Percentiles rank a stretch among this genome's conserved stretches.
Conservation (phyloP, 2,888 invertebrate genomes). For the Xestia xanthographa region DNA sequence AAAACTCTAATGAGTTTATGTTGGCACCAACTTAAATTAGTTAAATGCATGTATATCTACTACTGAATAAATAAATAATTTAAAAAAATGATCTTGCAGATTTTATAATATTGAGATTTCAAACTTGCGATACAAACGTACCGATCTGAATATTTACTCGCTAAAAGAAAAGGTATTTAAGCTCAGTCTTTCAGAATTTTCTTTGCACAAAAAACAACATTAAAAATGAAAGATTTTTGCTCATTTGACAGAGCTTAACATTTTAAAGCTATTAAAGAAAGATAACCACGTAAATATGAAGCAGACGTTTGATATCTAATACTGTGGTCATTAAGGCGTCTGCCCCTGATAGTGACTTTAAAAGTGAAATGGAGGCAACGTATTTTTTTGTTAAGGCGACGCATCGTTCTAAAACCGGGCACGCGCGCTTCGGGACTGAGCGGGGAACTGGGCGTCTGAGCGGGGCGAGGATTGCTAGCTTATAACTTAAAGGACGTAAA, state of each 20-base stretch:
- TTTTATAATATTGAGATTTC: neutral
- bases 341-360: neutral
- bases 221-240: neutral
- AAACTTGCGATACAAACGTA: neutral
- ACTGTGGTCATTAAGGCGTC: constrained; percentile 4
- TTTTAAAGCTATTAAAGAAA: constrained; percentile 12
- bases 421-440: no score
- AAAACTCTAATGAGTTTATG: no score
- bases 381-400: neutral
- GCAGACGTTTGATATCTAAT: constrained; percentile 2
- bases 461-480: no score
- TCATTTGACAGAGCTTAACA: neutral
- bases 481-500: no score
- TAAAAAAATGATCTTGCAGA: neutral
- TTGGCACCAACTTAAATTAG: no score
- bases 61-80: no score
- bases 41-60: no score
- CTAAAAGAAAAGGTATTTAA: neutral
- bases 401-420: no score
- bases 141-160: neutral
- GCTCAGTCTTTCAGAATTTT: neutral
- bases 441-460: no score
- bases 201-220: no score
- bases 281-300: neutral
- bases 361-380: neutral